Evolutionary conservation across 2,888 invertebrate species (phyloP).

Genomic region (Trachelus troglodyta): DNA sequence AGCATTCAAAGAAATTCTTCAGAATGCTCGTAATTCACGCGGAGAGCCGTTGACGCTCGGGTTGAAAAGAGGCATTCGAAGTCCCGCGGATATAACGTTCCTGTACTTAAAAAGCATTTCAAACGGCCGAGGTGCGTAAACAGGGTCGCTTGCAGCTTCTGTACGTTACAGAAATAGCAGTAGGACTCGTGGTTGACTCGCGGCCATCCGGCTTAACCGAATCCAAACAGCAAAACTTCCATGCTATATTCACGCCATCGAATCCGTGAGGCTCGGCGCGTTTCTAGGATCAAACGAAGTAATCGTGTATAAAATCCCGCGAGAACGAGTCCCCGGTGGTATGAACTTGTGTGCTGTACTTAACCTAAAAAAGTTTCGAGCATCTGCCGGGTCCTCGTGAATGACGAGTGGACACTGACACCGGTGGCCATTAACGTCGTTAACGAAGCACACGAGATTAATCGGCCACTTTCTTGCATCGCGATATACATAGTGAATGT

Average conservation of each 20-base stretch:
- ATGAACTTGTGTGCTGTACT: constrained; percentile 1
- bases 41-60: background rate
- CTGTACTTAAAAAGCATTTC: too few relatives aligned
- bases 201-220: constrained; percentile 35
- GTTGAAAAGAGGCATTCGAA: background rate
- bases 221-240: constrained; percentile 35
- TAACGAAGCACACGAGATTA: constrained; percentile 21
- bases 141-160: constrained; percentile 29
- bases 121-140: background rate
- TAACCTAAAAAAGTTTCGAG: constrained; percentile 22
- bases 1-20: background rate
- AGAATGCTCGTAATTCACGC: background rate
- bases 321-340: too few relatives aligned
- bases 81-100: too few relatives aligned
- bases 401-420: constrained; percentile 11
- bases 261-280: background rate
- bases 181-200: constrained; percentile 35
- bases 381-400: constrained; percentile 3
- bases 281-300: too few relatives aligned
- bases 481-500: background rate
- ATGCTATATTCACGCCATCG: background rate
- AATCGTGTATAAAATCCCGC: too few relatives aligned
- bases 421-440: constrained; percentile 15
- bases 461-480: constrained; percentile 3
- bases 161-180: constrained; percentile 45